Evolutionary conservation across 2,113 vertebrate species (phyloP), one percentile per base, ranked within the genome.

Genomic region (Perccottus glenii): DNA sequence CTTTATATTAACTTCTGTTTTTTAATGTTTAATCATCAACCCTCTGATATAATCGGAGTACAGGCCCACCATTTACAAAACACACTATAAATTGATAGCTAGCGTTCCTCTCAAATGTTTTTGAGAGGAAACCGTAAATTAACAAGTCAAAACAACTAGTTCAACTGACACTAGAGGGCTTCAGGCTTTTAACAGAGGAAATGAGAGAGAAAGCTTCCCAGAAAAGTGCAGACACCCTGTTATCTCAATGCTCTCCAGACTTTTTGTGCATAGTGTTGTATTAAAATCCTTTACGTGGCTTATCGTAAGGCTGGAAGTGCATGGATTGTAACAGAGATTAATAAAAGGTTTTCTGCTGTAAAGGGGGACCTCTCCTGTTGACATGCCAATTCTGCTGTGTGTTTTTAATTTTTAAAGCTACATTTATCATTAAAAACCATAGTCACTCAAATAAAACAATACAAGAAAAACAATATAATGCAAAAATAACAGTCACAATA

Each of bases 371-470:
- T 48, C 43, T 56, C 44, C 44, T 50, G n/a, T 55, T 70, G 5
- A 63, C 49, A 27, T 38, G 16, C 12, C 55, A 61, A 64, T 64
- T 53, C 58, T 11, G 60, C 32, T 47, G 45, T 32, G 59, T 67
- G 50, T 67, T 64, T 73, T 40, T 59, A 27, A 46, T 72, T 79
- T 74, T 86, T 85, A 87, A 89, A 89, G 91, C 88, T 87, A 89
- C 77, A 80, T 84, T 83, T 84, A 78, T 79, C 66, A 78, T 81
- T 85, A 86, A 85, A 84, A 84, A 77, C 60, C 78, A 81, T 71
- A 75, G 64, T 78, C 80, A 78, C 76, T 86, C 66, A 78, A 85
- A 85, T 84, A 81, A 84, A 86, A 80, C 74, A 83, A 75, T 64
- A 73, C 12, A 33, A 15, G 4, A 33, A n/a, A 44, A 49, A 47